Evolutionary conservation across 2,888 invertebrate species (phyloP), one percentile per base, ranked within the genome.

Genomic region (Cloeon dipterum): DNA sequence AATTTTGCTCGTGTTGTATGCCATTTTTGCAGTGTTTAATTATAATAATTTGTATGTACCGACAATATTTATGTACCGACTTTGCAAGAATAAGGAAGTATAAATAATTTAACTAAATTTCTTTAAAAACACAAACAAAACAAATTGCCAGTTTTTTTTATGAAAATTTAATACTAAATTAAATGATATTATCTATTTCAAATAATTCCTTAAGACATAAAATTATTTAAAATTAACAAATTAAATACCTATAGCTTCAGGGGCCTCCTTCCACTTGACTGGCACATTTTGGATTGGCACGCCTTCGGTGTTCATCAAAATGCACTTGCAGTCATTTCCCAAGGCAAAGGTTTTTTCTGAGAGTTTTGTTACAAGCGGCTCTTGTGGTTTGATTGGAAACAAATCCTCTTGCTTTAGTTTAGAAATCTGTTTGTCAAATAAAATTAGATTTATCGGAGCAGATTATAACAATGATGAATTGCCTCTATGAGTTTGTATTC

Each of bases 301-400:
- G 17, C 75, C 74, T 29, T 67, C 67, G 17, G 75, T 71, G 53
- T 88, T 77, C 39, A 91, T 75, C 3, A 89, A 65, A 41, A 91
- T 79, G 0, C 88, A 77, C 48, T 79, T 81, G 33, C 75, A 74
- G 54, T 94, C 91, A 47, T 85, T 71, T 1, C 85, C 81, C 20
- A 94, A 65, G 5, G 83, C 75, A 51, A 89, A 76, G 17, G 73
- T 67, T 37, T 65, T 69, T 41, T 77, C 72, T 1, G 74, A 72
- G 42, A 81, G 64, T 48, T 77, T 69, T n/a, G 75, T 70, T 46
- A 86, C 72, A 38, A 74, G 77, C 1, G 88, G 86, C 50, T 89
- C 88, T 29, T 74, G 67, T 11, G 75, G 75, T 48, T 73, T 72
- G 3, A 78, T 81, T 0, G 85, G 81, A 53, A 89, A 89, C 34